Percentiles rank a stretch among this genome's conserved stretches.
These are phyloP conservation scores for Tetragonula clypearis DNA, from an alignment of 1,140 invertebrate genomes.

Conservation along the genomic window DNA sequence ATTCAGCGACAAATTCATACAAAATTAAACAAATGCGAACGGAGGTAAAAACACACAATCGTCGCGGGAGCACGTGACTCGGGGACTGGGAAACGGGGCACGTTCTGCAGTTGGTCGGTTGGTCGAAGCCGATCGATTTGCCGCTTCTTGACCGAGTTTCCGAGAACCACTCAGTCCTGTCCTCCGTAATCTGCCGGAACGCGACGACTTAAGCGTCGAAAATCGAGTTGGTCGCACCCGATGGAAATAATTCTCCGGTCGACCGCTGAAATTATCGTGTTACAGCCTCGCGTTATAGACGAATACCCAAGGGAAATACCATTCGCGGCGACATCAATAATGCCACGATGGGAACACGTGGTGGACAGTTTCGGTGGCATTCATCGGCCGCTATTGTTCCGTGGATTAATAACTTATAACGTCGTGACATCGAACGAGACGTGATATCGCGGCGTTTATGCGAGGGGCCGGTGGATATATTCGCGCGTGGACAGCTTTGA, in stretches of 20 bases:
- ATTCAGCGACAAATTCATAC: too few species aligned
- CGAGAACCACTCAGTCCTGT: background rate
- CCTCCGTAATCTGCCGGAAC: constrained; percentile 8
- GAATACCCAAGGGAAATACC: constrained; percentile 73
- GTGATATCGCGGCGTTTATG: background rate
- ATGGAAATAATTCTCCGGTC: constrained; percentile 49
- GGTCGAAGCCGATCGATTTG: constrained; percentile 13
- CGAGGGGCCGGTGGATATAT: background rate
- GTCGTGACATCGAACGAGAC: too few species aligned
- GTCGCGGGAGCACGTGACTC: too few species aligned
- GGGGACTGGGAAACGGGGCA: background rate
- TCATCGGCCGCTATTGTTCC: constrained; percentile 71
- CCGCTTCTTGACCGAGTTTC: constrained; percentile 24
- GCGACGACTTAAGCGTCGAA: constrained; percentile 45
- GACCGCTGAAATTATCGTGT: constrained; percentile 70
- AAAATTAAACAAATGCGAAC: too few species aligned
- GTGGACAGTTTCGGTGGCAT: constrained; percentile 52
- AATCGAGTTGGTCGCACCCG: constrained; percentile 32
- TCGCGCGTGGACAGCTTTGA: background rate
- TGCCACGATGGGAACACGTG: constrained; percentile 63
- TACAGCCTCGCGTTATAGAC: constrained; percentile 63
- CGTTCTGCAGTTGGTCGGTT: background rate
- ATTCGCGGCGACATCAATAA: constrained; percentile 68
- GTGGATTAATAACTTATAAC: constrained; percentile 74
- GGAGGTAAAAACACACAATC: too few species aligned